Evolutionary conservation across 2,113 vertebrate genomes (phyloP), one percentile per base, ranked within the genome.

Genomic region (Archilochus colubris): DNA sequence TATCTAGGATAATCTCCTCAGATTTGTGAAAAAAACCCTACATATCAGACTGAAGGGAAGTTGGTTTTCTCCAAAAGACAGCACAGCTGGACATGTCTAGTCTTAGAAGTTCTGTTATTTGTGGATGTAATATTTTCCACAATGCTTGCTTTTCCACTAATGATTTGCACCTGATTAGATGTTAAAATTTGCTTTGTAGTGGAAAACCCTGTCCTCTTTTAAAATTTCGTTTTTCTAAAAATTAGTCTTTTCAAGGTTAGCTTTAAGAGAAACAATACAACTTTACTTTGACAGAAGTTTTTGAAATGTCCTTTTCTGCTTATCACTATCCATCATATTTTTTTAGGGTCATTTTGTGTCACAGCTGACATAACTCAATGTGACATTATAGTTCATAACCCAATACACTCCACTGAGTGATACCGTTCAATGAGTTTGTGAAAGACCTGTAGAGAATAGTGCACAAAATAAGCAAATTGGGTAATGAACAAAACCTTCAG

Each of bases 241-340:
- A 17, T 23, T 1, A 5, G 9, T 44, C 4, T 81, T 88, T 83
- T 53, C 38, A 80, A 87, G 46, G 55, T 12, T 72, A 66, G 4
- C 20, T 91, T 86, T 63, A 53, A 64, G 88, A 79, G 80, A 21
- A 73, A 33, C 16, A 43, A 67, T 53, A n/a, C 76, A 72, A 67
- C 15, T 78, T 75, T 76, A 67, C 40, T 84, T 79, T 59, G 48
- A 62, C n/a, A 62, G 40, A 92, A 53, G 85, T 94, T 96, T 94
- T 96, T 96, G 82, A 96, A 95, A 89, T 1, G 94, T 68, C 96
- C 94, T 97, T 97, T 96, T 73, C 80, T 95, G 93, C 40, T 94
- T 92, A 93, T 91, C 88, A 30, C 44, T 74, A 82, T 91, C 74
- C 43, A 69, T 94, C 96, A 91, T 12, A 59, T 78, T 91, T 92